Conservation (phyloP, 1,140 invertebrate species). For the Tetragnatha versicolor region DNA sequence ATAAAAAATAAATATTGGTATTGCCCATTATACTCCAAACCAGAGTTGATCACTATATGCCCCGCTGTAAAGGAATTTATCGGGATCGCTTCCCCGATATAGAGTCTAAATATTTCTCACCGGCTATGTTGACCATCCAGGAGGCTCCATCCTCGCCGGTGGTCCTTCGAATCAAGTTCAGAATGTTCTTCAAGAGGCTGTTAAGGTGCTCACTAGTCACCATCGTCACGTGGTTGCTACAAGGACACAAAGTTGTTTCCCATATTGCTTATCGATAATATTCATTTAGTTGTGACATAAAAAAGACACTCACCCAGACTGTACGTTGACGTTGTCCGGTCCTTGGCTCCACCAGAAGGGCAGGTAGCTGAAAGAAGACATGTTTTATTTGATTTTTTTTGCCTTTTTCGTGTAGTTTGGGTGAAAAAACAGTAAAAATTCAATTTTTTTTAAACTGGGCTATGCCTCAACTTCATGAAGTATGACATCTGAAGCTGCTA, state of each 20-base stretch:
- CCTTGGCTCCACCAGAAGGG: slow-evolving; percentile 98
- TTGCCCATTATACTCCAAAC: too few species aligned
- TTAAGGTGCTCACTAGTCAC: slow-evolving; percentile 99
- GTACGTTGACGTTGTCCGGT: slow-evolving; percentile 85
- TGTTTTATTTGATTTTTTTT: neutral
- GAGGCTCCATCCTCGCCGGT: slow-evolving; percentile 91
- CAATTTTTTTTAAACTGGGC: too few species aligned
- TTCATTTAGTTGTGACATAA: too few species aligned
- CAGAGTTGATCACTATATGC: too few species aligned
- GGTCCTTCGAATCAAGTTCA: slow-evolving; percentile 96
- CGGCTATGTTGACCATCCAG: slow-evolving; percentile 98
- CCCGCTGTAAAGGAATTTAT: too few species aligned
- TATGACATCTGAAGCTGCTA: too few species aligned
- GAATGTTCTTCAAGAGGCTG: slow-evolving; percentile 89
- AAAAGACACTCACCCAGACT: slow-evolving; percentile 69
- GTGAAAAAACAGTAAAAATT: too few species aligned
- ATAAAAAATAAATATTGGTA: too few species aligned
- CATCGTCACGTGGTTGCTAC: slow-evolving; percentile 88
- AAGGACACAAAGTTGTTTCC: slow-evolving; percentile 23
- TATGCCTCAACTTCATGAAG: too few species aligned
- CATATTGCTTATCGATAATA: too few species aligned
- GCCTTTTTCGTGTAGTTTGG: too few species aligned
- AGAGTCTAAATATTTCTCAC: slow-evolving; percentile 65
- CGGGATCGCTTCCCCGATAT: too few species aligned
- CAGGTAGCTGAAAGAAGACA: slow-evolving; percentile 75